phyloP scores from a whole-genome alignment of 2,113 vertebrate genomes.

The Perognathus longimembris region DNA sequence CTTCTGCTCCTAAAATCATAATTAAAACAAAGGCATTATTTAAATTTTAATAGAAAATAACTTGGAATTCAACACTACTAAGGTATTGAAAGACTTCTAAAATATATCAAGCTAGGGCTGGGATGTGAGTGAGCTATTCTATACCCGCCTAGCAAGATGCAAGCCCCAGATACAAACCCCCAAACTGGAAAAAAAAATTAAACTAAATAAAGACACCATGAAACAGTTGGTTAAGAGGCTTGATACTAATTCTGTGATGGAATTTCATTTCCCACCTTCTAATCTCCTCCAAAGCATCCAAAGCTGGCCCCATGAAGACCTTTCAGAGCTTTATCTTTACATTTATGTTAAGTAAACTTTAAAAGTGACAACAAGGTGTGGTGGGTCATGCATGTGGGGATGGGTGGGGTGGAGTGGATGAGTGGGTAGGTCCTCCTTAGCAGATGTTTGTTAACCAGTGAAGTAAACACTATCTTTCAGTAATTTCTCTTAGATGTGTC shows the following conservation, averaged over 20 bases:
- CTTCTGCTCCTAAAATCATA: conserved; percentile 13
- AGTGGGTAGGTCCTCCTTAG: not conserved
- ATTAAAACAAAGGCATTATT: conserved; percentile 20
- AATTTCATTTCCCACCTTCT: not conserved
- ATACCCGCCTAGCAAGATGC: too few species aligned
- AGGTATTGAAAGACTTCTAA: not conserved
- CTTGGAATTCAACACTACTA: not conserved
- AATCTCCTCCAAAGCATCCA: too few species aligned
- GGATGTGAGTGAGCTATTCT: too few species aligned
- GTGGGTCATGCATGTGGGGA: too few species aligned
- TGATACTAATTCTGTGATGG: not conserved
- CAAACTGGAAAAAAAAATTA: too few species aligned
- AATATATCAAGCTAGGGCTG: not conserved
- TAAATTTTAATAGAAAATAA: conserved; percentile 2
- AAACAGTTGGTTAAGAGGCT: not conserved
- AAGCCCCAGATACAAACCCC: too few species aligned
- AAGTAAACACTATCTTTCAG: not conserved
- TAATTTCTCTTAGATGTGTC: not conserved
- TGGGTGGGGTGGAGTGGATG: fast-evolving
- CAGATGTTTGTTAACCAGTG: not conserved
- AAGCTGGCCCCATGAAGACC: not conserved
- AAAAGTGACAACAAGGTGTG: not conserved
- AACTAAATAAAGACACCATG: not conserved
- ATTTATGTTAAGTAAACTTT: not conserved
- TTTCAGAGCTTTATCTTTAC: not conserved